Evolutionary conservation across 2,888 invertebrate genomes (phyloP), one percentile per base, ranked within the genome.

Genomic region (Sialis fuliginosa): DNA sequence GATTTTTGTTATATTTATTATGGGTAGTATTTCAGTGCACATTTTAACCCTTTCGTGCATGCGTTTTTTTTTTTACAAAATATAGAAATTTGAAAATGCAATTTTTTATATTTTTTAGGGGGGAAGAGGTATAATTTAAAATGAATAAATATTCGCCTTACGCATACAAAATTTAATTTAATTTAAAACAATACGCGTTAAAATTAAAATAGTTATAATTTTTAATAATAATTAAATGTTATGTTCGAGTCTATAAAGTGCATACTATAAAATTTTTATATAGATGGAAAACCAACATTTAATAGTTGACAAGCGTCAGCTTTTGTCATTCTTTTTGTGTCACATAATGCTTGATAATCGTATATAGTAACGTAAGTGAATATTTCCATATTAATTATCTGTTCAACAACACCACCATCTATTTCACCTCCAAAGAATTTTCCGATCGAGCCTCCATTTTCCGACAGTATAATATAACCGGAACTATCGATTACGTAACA

Each of bases 401-500:
- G 74, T 47, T 79, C 72, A 75, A 92, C 77, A 3, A 91, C 76
- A 34, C 80, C 77, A 8, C 81, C 80, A 54, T 86, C 79, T 31
- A 86, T 68, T 51, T 81, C 81, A 0, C 93, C 93, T 22, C 22
- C 22, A 61, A 93, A 89, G 67, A 95, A 93, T 54, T 71, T 71
- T 0, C 93, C 92, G 1, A 82, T 82, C 44, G 83, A 71, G 37
- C 73, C 69, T 34, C 70, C 65, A 13, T 77, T 69, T 54, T 78
- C 74, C 0, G 87, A 77, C 7, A 88, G 68, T 1, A 93, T 74
- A 6, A 91, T 72, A 61, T 90, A 95, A 0, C 91, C 95, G 56
- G 90, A 89, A 61, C 84, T 86, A 61, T 95, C 95, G 39, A 95
- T 71, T n/a, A 95, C 71, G 61, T 84, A 93, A 60, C 93, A 95